These are phyloP conservation scores for Pinna nobilis DNA, from an alignment of 1,140 invertebrate genomes.

Conservation along the genomic window DNA sequence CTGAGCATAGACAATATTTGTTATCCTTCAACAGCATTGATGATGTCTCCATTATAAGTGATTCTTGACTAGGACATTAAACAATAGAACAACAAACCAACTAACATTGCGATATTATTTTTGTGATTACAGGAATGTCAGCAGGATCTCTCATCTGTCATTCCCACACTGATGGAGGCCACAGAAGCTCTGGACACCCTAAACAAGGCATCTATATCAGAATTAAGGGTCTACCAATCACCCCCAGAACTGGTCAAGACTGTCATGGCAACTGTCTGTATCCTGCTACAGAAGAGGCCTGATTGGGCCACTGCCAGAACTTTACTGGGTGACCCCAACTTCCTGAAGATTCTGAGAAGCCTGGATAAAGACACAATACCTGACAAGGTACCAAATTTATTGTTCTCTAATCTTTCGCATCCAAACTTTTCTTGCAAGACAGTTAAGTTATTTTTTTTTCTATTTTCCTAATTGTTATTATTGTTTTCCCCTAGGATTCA, in stretches of 20 bases:
- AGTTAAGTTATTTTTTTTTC: neutral
- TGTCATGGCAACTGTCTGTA: constrained; percentile 89
- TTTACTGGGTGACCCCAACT: constrained; percentile 70
- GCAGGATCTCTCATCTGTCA: constrained; percentile 69
- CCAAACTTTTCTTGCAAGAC: neutral
- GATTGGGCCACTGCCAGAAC: constrained; percentile 71
- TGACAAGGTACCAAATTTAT: constrained; percentile 57
- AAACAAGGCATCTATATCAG: constrained; percentile 92
- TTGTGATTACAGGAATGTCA: constrained; percentile 66
- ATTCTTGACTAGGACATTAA: neutral
- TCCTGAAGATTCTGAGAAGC: constrained; percentile 69
- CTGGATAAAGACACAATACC: constrained; percentile 72
- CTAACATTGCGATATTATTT: neutral
- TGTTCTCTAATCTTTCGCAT: neutral
- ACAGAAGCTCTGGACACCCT: constrained; percentile 87
- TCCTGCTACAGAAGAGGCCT: constrained; percentile 85
- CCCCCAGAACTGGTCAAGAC: constrained; percentile 70
- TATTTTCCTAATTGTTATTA: neutral
- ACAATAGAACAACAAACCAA: too few species aligned
- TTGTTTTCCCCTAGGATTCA: too few species aligned
- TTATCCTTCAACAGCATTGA: too few species aligned
- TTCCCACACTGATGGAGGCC: constrained; percentile 89
- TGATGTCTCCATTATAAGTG: too few species aligned
- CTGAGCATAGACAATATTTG: too few species aligned
- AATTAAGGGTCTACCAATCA: constrained; percentile 79